Evolutionary conservation across 92 coral and sea anemone species (phyloP).

Genomic region (Blastomussa wellsi): DNA sequence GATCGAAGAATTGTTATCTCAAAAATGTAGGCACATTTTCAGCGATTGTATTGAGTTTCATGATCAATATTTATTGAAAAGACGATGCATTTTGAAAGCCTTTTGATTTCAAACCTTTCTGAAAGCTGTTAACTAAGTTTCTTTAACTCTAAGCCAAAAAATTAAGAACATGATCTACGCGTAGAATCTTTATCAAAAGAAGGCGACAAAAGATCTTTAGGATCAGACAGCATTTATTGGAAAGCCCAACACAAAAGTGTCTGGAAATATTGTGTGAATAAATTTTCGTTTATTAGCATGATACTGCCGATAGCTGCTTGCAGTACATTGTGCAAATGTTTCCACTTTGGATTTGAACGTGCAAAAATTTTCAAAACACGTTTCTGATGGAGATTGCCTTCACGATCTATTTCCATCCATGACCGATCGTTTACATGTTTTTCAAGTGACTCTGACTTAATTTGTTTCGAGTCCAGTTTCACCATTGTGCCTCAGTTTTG

Average conservation of each 20-base stretch:
- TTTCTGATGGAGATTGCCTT: not conserved
- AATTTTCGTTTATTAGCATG: not conserved
- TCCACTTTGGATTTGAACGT: conserved; percentile 5
- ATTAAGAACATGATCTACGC: not conserved
- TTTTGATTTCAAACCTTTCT: not conserved
- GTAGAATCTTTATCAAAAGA: not conserved
- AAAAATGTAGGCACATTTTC: not conserved
- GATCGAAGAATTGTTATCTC: not conserved
- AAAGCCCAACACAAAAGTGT: conserved; percentile 6
- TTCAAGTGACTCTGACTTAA: conserved; percentile 65
- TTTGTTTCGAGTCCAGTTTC: conserved; percentile 34
- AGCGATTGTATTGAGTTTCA: not conserved
- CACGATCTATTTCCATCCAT: conserved; percentile 63
- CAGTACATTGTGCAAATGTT: conserved; percentile 16
- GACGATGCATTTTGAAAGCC: not conserved
- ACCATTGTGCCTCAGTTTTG: conserved; percentile 6
- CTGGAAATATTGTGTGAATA: not conserved
- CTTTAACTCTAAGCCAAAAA: not conserved
- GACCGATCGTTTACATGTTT: conserved; percentile 46
- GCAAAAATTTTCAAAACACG: not conserved
- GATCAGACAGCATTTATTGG: conserved; percentile 2
- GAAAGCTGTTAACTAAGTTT: not conserved
- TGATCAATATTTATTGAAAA: not conserved
- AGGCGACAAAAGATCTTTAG: not conserved
- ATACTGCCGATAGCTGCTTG: not conserved